phyloP scores from a whole-genome alignment of 1,140 invertebrate species.

The Solenopsis fugax region DNA sequence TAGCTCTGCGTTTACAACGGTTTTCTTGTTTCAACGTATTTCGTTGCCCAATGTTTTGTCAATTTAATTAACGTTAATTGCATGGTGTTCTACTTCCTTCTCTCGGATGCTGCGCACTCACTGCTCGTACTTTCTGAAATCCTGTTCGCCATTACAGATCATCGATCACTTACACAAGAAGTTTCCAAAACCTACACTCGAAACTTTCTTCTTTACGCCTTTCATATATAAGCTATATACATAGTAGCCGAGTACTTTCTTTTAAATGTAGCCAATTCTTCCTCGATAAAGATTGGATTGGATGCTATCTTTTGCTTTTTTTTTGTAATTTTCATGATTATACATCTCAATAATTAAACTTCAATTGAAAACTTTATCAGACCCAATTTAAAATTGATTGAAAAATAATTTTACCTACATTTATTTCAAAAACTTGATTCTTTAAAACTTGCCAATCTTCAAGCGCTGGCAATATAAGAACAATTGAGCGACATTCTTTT shows the following conservation, averaged over 20 bases:
- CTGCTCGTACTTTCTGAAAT: constrained; percentile 45
- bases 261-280: constrained; percentile 22
- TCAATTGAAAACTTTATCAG: neutral
- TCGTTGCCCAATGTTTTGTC: constrained; percentile 50
- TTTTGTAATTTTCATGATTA: neutral
- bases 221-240: neutral
- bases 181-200: constrained; percentile 24
- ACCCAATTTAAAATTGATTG: neutral
- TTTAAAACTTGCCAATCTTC: neutral
- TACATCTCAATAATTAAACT: constrained; percentile 21
- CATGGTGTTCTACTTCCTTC: constrained; percentile 66
- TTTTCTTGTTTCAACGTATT: constrained; percentile 28
- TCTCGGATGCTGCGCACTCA: constrained; percentile 50
- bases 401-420: neutral
- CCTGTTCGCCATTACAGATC: constrained; percentile 7
- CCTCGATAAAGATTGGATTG: neutral
- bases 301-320: neutral
- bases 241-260: neutral
- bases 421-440: neutral
- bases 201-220: constrained; percentile 18
- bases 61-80: constrained; percentile 75
- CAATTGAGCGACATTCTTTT: constrained; percentile 4
- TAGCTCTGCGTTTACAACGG: neutral
- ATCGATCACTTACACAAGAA: constrained; percentile 52
- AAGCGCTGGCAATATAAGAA: neutral